These are phyloP conservation scores for Anolis carolinensis DNA, from an alignment of 2,113 vertebrate genomes.

Conservation along the genomic window DNA sequence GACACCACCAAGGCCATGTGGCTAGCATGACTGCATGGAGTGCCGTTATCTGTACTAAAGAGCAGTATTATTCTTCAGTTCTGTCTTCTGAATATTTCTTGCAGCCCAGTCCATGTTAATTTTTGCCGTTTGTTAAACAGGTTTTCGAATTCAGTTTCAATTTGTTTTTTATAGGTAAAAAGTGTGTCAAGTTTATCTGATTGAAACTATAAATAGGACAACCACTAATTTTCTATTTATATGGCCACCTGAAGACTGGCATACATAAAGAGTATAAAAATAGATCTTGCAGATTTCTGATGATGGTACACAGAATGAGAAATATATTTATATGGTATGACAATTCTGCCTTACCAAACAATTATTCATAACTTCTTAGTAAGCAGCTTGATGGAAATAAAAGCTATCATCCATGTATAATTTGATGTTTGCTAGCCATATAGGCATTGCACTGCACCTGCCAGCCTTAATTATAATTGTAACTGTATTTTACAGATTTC, in stretches of 20 bases:
- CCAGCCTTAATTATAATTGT: no score
- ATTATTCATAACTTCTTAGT: neutral
- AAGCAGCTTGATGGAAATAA: neutral
- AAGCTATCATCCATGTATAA: no score
- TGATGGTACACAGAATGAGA: slow-evolving; percentile 22
- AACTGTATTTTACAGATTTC: neutral
- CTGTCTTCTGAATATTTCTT: no score
- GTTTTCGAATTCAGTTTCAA: neutral
- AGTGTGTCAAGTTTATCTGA: slow-evolving; percentile 15
- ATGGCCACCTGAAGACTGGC: slow-evolving; percentile 2
- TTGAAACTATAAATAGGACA: slow-evolving; percentile 40
- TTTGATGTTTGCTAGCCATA: neutral
- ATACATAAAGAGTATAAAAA: neutral
- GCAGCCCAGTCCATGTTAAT: neutral
- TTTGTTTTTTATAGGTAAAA: slow-evolving; percentile 22
- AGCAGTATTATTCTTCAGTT: neutral
- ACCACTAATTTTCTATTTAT: slow-evolving; percentile 15
- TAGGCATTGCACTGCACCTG: neutral
- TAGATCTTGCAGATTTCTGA: neutral
- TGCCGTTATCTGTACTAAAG: neutral
- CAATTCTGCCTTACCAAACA: neutral
- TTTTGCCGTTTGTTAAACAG: neutral
- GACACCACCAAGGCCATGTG: no score
- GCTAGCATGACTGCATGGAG: no score
- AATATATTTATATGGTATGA: neutral